Conservation (phyloP, 2,797 vertebrate genomes). For the Serranus cabrilla region DNA sequence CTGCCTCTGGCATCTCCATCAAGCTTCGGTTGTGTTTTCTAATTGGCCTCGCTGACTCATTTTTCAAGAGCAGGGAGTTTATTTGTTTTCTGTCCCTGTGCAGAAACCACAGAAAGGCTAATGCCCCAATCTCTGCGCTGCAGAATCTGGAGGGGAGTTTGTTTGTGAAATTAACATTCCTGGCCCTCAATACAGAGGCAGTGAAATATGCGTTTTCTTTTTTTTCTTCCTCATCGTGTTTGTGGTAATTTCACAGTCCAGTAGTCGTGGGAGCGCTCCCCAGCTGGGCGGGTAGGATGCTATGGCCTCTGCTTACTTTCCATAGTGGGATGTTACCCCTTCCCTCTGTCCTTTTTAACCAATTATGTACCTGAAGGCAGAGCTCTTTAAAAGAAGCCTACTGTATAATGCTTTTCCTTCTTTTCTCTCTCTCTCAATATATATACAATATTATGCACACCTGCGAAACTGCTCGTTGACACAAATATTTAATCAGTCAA, state of each 20-base stretch:
- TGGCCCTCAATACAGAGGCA: constrained; percentile 38
- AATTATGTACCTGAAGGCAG: not conserved
- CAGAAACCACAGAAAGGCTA: constrained; percentile 56
- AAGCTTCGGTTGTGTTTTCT: constrained; percentile 39
- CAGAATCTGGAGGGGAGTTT: constrained; percentile 63
- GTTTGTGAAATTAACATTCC: constrained; percentile 76
- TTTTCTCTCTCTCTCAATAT: too few relatives aligned
- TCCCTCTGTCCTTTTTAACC: constrained; percentile 11
- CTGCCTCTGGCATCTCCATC: constrained; percentile 37
- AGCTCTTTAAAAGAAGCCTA: constrained; percentile 9
- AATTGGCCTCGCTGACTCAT: constrained; percentile 39
- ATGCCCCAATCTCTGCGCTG: constrained; percentile 54
- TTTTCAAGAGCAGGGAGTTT: constrained; percentile 41
- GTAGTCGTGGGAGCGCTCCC: constrained; percentile 50
- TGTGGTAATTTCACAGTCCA: constrained; percentile 79
- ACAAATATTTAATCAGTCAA: too few relatives aligned
- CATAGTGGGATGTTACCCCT: constrained; percentile 4
- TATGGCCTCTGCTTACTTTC: constrained; percentile 21
- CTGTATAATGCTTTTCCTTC: too few relatives aligned
- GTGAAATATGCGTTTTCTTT: constrained; percentile 46
- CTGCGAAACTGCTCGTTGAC: too few relatives aligned
- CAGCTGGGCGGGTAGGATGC: constrained; percentile 36
- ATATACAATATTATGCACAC: too few relatives aligned
- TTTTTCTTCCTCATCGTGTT: constrained; percentile 52
- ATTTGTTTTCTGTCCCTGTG: constrained; percentile 54